These are phyloP conservation scores for Eubasilissa splendida DNA, from an alignment of 2,888 invertebrate species.

Conservation along the genomic window DNA sequence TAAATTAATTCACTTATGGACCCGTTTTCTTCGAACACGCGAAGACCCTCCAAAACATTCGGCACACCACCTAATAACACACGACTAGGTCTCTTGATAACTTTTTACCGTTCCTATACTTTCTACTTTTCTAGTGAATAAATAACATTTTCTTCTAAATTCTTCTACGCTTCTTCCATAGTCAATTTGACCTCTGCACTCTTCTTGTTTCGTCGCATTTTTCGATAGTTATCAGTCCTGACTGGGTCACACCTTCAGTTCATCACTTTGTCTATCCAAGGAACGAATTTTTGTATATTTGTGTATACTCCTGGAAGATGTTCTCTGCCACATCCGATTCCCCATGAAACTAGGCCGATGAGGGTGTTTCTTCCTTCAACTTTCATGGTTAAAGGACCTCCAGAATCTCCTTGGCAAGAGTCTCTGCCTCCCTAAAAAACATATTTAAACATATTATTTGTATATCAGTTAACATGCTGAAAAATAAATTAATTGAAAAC, in stretches of 20 bases:
- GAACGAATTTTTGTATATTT: conserved; percentile 92
- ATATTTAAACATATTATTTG: too few relatives aligned
- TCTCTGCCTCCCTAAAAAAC: conserved; percentile 77
- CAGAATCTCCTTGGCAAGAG: conserved; percentile 86
- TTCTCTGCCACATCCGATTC: conserved; percentile 91
- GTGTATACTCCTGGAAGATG: conserved; percentile 94
- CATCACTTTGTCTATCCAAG: conserved; percentile 91
- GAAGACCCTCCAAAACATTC: too few relatives aligned
- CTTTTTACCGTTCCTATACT: too few relatives aligned
- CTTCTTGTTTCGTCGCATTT: background rate
- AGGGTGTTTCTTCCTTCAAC: conserved; percentile 89
- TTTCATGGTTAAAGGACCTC: conserved; percentile 90
- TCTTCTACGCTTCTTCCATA: background rate
- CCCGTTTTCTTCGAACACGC: too few relatives aligned
- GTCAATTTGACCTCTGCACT: background rate
- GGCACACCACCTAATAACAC: too few relatives aligned
- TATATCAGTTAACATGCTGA: too few relatives aligned
- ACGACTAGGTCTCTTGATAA: too few relatives aligned
- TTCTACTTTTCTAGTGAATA: background rate
- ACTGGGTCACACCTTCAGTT: conserved; percentile 28
- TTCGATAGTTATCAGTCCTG: background rate
- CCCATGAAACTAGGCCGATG: conserved; percentile 93
- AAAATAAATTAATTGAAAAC: too few relatives aligned
- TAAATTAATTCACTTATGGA: too few relatives aligned
- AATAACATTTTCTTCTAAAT: background rate